Evolutionary conservation across 2,888 invertebrate genomes (phyloP).

Genomic region (Noctua janthina): DNA sequence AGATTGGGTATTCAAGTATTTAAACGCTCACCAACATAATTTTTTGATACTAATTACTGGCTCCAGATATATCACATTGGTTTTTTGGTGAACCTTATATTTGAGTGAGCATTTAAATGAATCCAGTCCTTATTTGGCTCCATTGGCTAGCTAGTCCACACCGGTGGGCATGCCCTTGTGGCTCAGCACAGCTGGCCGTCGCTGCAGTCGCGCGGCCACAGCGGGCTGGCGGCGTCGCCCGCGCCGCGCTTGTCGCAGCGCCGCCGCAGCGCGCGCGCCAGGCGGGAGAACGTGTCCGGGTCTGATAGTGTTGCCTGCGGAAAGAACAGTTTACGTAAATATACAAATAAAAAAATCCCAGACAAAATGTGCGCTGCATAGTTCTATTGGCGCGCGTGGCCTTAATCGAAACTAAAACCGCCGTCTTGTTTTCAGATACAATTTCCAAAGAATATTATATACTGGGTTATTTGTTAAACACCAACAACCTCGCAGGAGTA

Average conservation of each 20-base stretch:
- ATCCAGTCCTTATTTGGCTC: neutral
- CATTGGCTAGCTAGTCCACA: neutral
- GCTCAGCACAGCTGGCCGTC: conserved; percentile 62
- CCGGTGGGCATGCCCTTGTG: neutral
- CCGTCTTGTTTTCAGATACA: neutral
- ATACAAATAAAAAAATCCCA: neutral
- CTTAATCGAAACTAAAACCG: neutral
- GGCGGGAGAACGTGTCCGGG: conserved; percentile 75
- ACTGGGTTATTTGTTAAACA: too few relatives aligned
- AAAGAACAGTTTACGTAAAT: neutral
- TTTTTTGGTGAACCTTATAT: neutral
- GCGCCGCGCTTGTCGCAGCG: conserved; percentile 74
- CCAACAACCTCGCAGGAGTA: too few relatives aligned
- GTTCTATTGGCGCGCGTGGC: too few relatives aligned
- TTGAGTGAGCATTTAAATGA: conserved; percentile 1
- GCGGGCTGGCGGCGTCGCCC: conserved; percentile 76
- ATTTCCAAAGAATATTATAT: neutral
- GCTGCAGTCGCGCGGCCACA: conserved; percentile 71
- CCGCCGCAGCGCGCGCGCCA: conserved; percentile 73
- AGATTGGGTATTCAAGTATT: neutral
- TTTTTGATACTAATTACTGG: neutral
- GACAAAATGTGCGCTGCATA: neutral
- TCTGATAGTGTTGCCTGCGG: conserved; percentile 84
- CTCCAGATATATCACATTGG: neutral
- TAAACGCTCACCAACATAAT: neutral